Evolutionary conservation across 1,140 invertebrate species (phyloP).

Genomic region (Magallana angulata): DNA sequence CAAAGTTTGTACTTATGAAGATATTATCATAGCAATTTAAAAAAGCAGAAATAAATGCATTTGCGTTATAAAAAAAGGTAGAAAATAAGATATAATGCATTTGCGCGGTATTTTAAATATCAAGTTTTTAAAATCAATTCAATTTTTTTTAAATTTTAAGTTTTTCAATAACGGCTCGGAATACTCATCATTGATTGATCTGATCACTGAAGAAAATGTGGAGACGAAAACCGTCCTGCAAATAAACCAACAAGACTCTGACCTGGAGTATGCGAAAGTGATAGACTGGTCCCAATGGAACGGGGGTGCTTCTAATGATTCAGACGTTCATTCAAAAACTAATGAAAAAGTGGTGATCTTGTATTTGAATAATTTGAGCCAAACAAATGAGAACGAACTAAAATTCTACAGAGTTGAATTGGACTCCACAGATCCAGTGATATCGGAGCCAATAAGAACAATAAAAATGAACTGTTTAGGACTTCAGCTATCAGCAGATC

Average conservation of each 20-base stretch:
- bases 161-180: too few relatives aligned
- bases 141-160: too few relatives aligned
- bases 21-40: too few relatives aligned
- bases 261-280: not conserved
- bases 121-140: too few relatives aligned
- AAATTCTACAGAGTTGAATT: not conserved
- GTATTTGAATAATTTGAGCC: not conserved
- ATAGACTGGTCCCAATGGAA: constrained; percentile 3
- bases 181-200: too few relatives aligned
- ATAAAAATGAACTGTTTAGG: not conserved
- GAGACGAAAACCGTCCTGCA: not conserved
- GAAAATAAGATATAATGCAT: too few relatives aligned
- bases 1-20: not conserved
- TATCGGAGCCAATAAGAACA: not conserved
- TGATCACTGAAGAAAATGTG: not conserved
- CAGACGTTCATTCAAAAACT: not conserved
- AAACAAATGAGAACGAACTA: not conserved
- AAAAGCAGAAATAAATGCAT: too few relatives aligned
- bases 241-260: not conserved
- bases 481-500: not conserved
- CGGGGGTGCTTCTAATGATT: not conserved
- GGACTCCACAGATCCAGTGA: not conserved
- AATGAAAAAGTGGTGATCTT: not conserved
- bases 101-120: too few relatives aligned
- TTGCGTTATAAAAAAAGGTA: too few relatives aligned